Evolutionary conservation across 1,140 invertebrate species (phyloP).

Genomic region (Helicoverpa zea): DNA sequence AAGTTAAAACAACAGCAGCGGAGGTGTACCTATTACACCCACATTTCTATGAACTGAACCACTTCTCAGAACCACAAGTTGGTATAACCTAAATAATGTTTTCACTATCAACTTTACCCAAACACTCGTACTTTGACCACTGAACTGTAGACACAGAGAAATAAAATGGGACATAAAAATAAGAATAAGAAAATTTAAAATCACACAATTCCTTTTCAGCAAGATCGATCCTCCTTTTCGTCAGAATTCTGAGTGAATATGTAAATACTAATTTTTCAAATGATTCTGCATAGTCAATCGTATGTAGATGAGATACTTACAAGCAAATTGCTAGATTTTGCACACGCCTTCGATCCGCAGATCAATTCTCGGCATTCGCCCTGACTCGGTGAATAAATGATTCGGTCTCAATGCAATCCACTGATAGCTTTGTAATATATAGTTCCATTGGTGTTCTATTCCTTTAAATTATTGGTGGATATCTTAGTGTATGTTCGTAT

Average conservation of each 20-base stretch:
- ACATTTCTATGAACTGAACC: no score
- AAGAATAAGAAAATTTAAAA: no score
- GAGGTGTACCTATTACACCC: no score
- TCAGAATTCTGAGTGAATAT: background rate
- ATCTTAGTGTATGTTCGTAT: background rate
- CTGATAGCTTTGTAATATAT: constrained; percentile 38
- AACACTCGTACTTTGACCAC: no score
- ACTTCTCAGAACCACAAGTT: no score
- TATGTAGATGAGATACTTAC: constrained; percentile 29
- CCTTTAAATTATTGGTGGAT: constrained; percentile 5
- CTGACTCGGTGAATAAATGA: constrained; percentile 45
- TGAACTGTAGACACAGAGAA: no score
- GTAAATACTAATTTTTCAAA: background rate
- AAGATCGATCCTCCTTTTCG: background rate
- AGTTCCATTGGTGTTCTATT: constrained; percentile 1
- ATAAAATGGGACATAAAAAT: no score
- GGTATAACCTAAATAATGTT: no score
- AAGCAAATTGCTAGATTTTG: constrained; percentile 28
- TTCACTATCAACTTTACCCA: no score
- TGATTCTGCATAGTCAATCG: constrained; percentile 2
- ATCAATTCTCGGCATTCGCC: constrained; percentile 36
- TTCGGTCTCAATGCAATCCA: constrained; percentile 37
- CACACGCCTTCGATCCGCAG: constrained; percentile 23
- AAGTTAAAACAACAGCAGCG: no score
- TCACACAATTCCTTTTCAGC: no score